phyloP scores from a whole-genome alignment of 2,113 vertebrate genomes.

The Hippocampus guttulatus region DNA sequence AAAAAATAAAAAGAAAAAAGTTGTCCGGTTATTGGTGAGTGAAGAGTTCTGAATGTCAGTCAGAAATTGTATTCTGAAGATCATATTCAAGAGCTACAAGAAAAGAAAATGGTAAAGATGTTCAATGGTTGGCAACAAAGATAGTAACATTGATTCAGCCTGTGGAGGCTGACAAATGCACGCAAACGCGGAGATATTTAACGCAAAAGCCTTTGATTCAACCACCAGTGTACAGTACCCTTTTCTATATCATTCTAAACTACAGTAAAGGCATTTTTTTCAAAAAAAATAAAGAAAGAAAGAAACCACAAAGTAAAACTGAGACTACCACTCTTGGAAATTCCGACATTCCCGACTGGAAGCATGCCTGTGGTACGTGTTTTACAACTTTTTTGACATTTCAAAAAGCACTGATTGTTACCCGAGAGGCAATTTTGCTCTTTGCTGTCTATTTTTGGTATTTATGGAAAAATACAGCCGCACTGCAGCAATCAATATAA shows the following conservation, averaged over 20 bases:
- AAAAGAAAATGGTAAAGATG: constrained; percentile 61
- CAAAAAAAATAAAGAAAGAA: constrained; percentile 9
- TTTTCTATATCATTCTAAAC: constrained; percentile 21
- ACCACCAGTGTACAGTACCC: constrained; percentile 12
- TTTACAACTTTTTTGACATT: not conserved
- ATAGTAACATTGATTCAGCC: constrained; percentile 61
- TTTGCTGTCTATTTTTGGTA: not conserved
- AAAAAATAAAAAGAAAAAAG: not conserved
- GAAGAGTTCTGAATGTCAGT: not conserved
- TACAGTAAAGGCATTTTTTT: constrained; percentile 30
- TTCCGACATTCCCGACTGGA: constrained; percentile 6
- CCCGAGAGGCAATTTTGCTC: not conserved
- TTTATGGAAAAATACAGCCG: not conserved
- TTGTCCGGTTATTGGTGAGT: not conserved
- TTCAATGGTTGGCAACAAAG: constrained; percentile 68
- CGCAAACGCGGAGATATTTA: constrained; percentile 41
- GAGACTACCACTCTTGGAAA: constrained; percentile 9
- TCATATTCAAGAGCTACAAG: constrained; percentile 55
- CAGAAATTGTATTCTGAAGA: not conserved
- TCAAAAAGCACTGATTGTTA: not conserved
- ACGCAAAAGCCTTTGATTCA: constrained; percentile 47
- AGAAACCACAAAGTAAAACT: constrained; percentile 27
- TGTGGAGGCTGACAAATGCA: constrained; percentile 65
- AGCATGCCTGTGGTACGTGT: not conserved
- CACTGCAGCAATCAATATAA: not conserved